Evolutionary conservation across 2,888 invertebrate species (phyloP).

Genomic region (Drosophila colorata): DNA sequence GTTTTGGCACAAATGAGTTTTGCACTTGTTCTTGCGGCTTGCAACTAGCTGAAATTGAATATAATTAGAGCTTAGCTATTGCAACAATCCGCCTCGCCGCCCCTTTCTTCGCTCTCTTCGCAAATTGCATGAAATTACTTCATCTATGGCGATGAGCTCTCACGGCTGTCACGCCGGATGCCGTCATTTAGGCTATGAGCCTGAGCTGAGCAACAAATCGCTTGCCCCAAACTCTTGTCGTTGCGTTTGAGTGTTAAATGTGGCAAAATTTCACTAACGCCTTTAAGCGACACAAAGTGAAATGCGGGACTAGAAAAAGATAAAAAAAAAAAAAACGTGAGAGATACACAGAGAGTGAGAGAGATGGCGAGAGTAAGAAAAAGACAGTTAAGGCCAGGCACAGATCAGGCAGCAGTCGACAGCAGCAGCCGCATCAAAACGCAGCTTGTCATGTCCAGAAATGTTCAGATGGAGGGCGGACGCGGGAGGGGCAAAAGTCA

Average conservation of each 20-base stretch:
- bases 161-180: constrained; percentile 66
- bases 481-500: constrained; percentile 21
- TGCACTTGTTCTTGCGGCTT: constrained; percentile 44
- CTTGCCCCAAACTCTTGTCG: constrained; percentile 37
- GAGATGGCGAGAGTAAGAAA: neutral
- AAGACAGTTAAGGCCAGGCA: constrained; percentile 4
- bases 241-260: constrained; percentile 56
- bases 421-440: constrained; percentile 35
- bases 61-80: constrained; percentile 66
- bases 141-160: constrained; percentile 49
- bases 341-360: constrained; percentile 5
- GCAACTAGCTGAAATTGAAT: constrained; percentile 57
- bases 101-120: constrained; percentile 10
- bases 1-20: constrained; percentile 74
- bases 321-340: constrained; percentile 21
- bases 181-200: constrained; percentile 68
- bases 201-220: constrained; percentile 18
- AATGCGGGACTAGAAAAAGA: constrained; percentile 50
- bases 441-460: constrained; percentile 34
- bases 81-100: neutral
- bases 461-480: constrained; percentile 14
- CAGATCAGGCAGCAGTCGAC: constrained; percentile 23
- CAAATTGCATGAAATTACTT: constrained; percentile 73
- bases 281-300: constrained; percentile 69
- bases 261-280: constrained; percentile 71